Evolutionary conservation across 2,113 vertebrate genomes (phyloP), one percentile per base, ranked within the genome.

Genomic region (Salvelinus alpinus): DNA sequence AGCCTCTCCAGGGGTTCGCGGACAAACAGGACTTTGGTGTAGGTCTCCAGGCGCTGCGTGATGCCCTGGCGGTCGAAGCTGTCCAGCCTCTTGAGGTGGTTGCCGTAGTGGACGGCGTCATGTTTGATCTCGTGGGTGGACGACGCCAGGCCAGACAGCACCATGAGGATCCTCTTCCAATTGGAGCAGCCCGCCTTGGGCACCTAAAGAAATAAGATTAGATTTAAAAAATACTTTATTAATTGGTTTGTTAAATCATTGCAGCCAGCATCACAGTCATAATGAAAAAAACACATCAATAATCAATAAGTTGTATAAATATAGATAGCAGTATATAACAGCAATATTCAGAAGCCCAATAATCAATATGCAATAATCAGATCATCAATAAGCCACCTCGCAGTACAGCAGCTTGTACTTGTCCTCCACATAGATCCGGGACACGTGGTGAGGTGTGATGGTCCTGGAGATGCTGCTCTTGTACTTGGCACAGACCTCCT

Each of bases 121-220:
- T 99, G 97, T 27, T 94, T 92, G 51, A 99, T 95, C 1, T 92
- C 94, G 1, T 86, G 87, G 0, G 95, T 90, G 51, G 95, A 93
- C 0, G 94, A 83, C 13, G 97, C 96, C 81, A 94, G 77, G 6
- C 98, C 98, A 0, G 94, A 94, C 0, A 99, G 93, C 77, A 99
- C 96, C 94, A 99, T 97, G 60, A 99, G 93, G 24, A 98, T 96
- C 25, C 97, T 88, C 82, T 99, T 99, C 98, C 98, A 99, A 92
- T 99, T 99, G 38, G 97, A 98, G 87, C 98, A 99, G 64, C 97
- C 97, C 0, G 94, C 96, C 82, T 99, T 99, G n/a, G 97, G 98
- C 11, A 99, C 51, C 51, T 54, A 54, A 16, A 54, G 51, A 54
- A 16, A 54, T 54, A 18, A 54, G 14, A 18, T 18, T 18, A 12